A percentile compares a stretch with the other conserved stretches of the same genome.
Evolutionary conservation across 2,113 vertebrate genomes (phyloP).

Genomic region (Gymnarchus niloticus): DNA sequence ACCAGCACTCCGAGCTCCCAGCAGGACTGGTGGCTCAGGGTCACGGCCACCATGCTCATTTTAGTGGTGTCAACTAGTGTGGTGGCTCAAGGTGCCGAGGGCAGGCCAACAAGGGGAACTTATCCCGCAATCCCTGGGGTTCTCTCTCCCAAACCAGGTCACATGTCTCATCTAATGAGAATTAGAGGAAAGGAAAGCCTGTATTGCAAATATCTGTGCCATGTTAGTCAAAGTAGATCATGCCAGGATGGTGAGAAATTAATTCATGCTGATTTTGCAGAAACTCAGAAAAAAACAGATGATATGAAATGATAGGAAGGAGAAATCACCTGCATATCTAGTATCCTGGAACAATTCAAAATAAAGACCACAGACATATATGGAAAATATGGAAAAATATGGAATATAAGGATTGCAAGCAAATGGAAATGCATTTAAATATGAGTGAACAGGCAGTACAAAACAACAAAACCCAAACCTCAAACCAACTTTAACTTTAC

Average conservation of each 20-base stretch:
- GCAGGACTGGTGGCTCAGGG: constrained; percentile 30
- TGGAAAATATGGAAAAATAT: background rate
- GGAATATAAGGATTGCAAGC: background rate
- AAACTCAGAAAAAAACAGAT: background rate
- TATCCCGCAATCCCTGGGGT: background rate
- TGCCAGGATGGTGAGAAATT: background rate
- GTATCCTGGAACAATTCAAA: background rate
- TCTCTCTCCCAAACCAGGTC: background rate
- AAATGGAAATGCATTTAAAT: background rate
- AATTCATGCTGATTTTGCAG: background rate
- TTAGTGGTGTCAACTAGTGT: constrained; percentile 60
- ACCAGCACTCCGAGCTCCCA: constrained; percentile 47
- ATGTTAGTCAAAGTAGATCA: background rate
- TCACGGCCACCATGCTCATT: constrained; percentile 56
- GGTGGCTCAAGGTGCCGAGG: constrained; percentile 40
- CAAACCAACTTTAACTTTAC: no score
- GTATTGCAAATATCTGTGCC: background rate
- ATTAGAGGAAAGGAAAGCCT: background rate
- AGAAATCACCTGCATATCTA: background rate
- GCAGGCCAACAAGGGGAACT: background rate
- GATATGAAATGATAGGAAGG: background rate
- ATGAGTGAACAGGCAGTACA: background rate
- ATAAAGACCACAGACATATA: background rate
- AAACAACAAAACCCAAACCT: background rate
- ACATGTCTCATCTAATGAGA: background rate